Evolutionary conservation across 2,797 vertebrate species (phyloP).

Genomic region (Lates japonicus): DNA sequence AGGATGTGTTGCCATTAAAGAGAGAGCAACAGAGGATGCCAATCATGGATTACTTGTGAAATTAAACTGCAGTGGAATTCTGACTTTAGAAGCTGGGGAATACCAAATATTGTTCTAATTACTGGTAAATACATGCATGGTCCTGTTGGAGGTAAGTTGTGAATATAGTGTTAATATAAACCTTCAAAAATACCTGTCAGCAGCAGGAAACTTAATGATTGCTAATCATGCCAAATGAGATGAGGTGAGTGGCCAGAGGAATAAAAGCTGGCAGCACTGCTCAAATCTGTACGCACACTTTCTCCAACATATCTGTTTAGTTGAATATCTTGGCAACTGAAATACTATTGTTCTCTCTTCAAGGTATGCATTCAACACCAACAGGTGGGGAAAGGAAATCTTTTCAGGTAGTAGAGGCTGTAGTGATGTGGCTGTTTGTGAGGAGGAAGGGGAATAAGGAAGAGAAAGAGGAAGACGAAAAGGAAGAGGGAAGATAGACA

Average conservation of each 20-base stretch:
- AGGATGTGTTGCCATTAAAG: slow-evolving; percentile 15
- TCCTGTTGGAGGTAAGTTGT: neutral
- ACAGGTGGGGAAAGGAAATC: slow-evolving; percentile 6
- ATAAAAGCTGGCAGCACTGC: neutral
- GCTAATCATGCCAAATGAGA: slow-evolving; percentile 1
- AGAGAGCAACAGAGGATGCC: slow-evolving; percentile 9
- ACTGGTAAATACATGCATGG: neutral
- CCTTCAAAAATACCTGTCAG: neutral
- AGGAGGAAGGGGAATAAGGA: neutral
- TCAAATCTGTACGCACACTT: neutral
- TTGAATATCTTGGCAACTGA: slow-evolving; percentile 22
- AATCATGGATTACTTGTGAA: slow-evolving; percentile 7
- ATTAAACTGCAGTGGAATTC: slow-evolving; percentile 9
- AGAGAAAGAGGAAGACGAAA: slow-evolving; percentile 17
- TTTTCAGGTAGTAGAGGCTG: slow-evolving; percentile 19
- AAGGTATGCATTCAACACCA: slow-evolving; percentile 7
- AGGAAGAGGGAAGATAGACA: neutral
- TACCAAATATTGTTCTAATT: neutral
- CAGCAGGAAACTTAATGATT: neutral
- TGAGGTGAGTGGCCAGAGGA: neutral
- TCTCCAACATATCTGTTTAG: neutral
- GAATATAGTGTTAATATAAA: slow-evolving; percentile 23
- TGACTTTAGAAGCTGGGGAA: slow-evolving; percentile 3
- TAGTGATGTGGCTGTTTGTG: slow-evolving; percentile 19
- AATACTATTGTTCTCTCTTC: slow-evolving; percentile 22